Conservation (phyloP, 2,113 vertebrate species). For the Canis aureus region DNA sequence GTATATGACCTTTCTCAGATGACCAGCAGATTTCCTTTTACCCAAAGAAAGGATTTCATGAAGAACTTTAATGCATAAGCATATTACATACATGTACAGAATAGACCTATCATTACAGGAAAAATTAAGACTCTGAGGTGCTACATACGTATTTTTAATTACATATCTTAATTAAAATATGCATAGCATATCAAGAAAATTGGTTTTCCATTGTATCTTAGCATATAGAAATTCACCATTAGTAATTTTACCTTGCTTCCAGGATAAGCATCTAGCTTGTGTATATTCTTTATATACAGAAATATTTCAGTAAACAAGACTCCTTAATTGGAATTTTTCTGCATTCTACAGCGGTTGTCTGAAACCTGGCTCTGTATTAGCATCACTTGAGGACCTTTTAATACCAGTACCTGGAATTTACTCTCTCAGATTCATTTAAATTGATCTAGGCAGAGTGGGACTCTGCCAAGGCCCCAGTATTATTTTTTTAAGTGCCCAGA, state of each 20-base stretch:
- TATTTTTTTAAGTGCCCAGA: background rate
- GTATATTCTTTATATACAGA: conserved; percentile 10
- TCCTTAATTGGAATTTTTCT: conserved; percentile 45
- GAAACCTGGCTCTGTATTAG: background rate
- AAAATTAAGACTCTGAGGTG: background rate
- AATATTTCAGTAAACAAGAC: conserved; percentile 29
- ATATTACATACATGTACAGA: background rate
- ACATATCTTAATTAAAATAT: background rate
- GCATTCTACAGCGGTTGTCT: conserved; percentile 8
- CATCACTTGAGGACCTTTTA: conserved; percentile 20
- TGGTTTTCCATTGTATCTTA: conserved; percentile 36
- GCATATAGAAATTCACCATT: background rate
- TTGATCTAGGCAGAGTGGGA: background rate
- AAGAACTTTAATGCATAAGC: background rate
- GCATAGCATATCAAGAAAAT: background rate
- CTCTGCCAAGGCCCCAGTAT: background rate
- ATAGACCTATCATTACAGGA: conserved; percentile 26
- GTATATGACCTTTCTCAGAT: conserved; percentile 17
- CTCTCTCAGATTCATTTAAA: conserved; percentile 29
- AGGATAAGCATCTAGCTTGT: conserved; percentile 15
- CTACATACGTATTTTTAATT: conserved; percentile 16
- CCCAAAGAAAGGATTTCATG: conserved; percentile 33
- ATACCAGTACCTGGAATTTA: background rate
- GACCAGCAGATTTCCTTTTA: background rate
- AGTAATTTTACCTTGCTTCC: background rate